These are phyloP conservation scores for Lysiphlebus fabarum DNA, from an alignment of 1,140 invertebrate species.

Conservation along the genomic window DNA sequence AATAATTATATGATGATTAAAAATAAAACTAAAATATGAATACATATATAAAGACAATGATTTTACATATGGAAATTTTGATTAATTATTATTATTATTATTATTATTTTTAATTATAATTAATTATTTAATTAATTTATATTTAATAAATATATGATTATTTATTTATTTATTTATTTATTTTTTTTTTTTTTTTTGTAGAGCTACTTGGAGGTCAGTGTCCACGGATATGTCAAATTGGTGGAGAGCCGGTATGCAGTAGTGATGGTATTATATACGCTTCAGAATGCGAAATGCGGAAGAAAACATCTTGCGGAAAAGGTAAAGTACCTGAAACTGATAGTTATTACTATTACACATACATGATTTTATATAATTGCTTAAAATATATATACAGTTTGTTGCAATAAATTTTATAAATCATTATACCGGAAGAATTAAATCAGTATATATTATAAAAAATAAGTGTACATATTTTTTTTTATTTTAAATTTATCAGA, in stretches of 20 bases:
- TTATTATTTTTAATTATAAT: too few species aligned
- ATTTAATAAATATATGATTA: too few species aligned
- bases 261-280: constrained; percentile 83
- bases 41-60: too few species aligned
- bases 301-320: constrained; percentile 82
- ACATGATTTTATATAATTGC: not conserved
- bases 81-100: too few species aligned
- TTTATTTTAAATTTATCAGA: not conserved
- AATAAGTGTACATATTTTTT: too few species aligned
- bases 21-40: too few species aligned
- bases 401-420: not conserved
- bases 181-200: constrained; percentile 34
- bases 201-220: constrained; percentile 62
- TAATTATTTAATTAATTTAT: too few species aligned
- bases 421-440: not conserved
- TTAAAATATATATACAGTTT: not conserved
- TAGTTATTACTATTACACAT: too few species aligned
- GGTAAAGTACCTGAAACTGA: constrained; percentile 52
- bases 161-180: too few species aligned
- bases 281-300: constrained; percentile 86
- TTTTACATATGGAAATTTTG: too few species aligned
- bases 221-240: constrained; percentile 74
- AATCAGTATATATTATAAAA: not conserved
- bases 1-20: too few species aligned
- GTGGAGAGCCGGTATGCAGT: constrained; percentile 82